These are phyloP conservation scores for Clunio marinus DNA, from an alignment of 2,888 invertebrate genomes.

Conservation along the genomic window DNA sequence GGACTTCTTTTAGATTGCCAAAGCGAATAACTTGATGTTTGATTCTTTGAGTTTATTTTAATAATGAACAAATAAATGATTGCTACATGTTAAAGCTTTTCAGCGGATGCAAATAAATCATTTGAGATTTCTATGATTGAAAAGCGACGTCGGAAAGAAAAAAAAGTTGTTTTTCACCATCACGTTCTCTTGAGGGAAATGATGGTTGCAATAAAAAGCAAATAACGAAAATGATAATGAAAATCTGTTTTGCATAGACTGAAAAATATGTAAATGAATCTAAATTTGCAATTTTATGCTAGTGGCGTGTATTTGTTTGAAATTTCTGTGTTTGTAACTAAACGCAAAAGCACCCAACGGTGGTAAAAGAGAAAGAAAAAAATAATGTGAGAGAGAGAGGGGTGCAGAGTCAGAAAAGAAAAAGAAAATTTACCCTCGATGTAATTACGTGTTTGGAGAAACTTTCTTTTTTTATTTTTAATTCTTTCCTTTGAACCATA, in stretches of 20 bases:
- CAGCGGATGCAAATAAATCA: too few relatives aligned
- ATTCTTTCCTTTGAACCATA: not conserved
- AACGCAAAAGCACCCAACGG: constrained; percentile 1
- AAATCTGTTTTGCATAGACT: constrained; percentile 28
- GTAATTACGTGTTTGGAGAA: constrained; percentile 20
- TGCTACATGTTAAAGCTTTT: too few relatives aligned
- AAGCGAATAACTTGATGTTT: too few relatives aligned
- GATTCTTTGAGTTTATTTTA: too few relatives aligned
- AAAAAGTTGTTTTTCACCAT: too few relatives aligned
- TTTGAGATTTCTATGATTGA: too few relatives aligned
- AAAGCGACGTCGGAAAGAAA: not conserved
- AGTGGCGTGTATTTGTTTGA: constrained; percentile 16
- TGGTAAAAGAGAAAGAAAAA: not conserved
- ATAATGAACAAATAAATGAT: too few relatives aligned
- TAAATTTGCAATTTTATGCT: constrained; percentile 36
- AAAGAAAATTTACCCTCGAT: not conserved
- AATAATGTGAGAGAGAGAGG: not conserved
- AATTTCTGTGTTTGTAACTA: constrained; percentile 11
- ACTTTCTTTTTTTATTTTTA: too few relatives aligned
- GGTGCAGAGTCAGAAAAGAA: too few relatives aligned
- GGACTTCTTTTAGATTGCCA: too few relatives aligned
- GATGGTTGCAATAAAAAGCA: constrained; percentile 1
- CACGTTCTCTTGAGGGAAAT: not conserved
- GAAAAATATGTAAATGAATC: constrained; percentile 35
- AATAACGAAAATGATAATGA: constrained; percentile 28